Evolutionary conservation across 1,140 invertebrate species (phyloP), one percentile per base, ranked within the genome.

Genomic region (Chironomus tepperi): DNA sequence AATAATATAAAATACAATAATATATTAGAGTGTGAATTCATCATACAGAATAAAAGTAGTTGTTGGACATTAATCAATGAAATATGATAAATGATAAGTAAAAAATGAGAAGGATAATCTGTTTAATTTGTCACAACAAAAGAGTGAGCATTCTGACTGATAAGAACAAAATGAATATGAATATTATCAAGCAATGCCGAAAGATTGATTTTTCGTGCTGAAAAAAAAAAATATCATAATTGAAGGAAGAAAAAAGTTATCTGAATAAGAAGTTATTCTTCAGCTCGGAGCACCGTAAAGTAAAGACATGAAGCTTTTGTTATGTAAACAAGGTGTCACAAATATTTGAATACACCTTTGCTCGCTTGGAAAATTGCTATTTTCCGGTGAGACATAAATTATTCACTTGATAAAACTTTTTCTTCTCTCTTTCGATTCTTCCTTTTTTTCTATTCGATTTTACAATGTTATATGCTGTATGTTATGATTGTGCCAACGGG

Each of bases 301-400:
- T 15, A 57, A 57, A 15, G 47, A 57, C 12, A n/a, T 57, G 24
- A 34, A 34, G 47, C 47, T 57, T 57, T 57, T 57, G 47, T 57
- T 57, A 57, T 57, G 47, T 57, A 57, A 57, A 57, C 47, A 57
- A 57, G 47, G 47, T 57, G 47, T 57, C 47, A 57, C 47, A 57
- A 57, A 57, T 57, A 57, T 57, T 57, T 57, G 47, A 57, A 57
- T 57, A 57, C 12, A 57, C 47, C 47, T 57, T 57, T 57, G 65
- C 19, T 70, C 65, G 65, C 65, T 70, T 70, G 65, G 65, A 70
- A 70, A 70, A 70, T 70, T 70, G 65, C 19, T 70, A 70, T 70
- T 70, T 70, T 21, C 65, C 65, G 65, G 65, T 70, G 65, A 70
- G 65, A 70, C 16, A 70, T 70, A 70, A 70, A 70, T 70, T 19